Conservation (phyloP, 2,888 invertebrate genomes). For the Oligia latruncula region DNA sequence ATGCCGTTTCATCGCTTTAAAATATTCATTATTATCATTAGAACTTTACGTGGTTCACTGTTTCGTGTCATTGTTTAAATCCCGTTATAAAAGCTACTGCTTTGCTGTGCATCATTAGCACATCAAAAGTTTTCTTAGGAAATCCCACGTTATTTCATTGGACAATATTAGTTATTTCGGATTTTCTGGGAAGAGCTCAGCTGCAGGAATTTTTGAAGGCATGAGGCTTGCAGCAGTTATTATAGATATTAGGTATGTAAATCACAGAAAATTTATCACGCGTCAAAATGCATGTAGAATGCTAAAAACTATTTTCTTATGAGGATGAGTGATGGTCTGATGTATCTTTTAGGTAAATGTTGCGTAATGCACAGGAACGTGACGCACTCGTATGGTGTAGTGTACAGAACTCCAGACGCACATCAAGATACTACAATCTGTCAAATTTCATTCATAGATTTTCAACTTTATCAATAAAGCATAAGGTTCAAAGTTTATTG, state of each 20-base stretch:
- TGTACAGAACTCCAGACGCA: too few relatives aligned
- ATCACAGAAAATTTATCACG: constrained; percentile 36
- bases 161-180: constrained; percentile 14
- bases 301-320: constrained; percentile 32
- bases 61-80: constrained; percentile 71
- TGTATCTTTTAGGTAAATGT: too few relatives aligned
- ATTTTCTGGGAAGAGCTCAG: constrained; percentile 33
- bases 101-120: constrained; percentile 37
- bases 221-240: not conserved
- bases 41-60: constrained; percentile 68
- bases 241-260: constrained; percentile 27
- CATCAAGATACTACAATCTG: too few relatives aligned
- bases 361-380: constrained; percentile 10
- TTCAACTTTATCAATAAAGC: too few relatives aligned
- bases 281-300: constrained; percentile 32
- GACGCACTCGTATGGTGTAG: not conserved
- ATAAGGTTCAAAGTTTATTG: too few relatives aligned
- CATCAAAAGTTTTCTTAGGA: constrained; percentile 39
- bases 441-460: too few relatives aligned
- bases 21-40: constrained; percentile 66
- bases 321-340: constrained; percentile 27
- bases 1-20: constrained; percentile 64
- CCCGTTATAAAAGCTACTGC: constrained; percentile 64
- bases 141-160: constrained; percentile 21
- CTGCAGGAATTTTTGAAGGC: constrained; percentile 16